phyloP scores from a whole-genome alignment of 2,888 invertebrate species.

The Tetranychus piercei region DNA sequence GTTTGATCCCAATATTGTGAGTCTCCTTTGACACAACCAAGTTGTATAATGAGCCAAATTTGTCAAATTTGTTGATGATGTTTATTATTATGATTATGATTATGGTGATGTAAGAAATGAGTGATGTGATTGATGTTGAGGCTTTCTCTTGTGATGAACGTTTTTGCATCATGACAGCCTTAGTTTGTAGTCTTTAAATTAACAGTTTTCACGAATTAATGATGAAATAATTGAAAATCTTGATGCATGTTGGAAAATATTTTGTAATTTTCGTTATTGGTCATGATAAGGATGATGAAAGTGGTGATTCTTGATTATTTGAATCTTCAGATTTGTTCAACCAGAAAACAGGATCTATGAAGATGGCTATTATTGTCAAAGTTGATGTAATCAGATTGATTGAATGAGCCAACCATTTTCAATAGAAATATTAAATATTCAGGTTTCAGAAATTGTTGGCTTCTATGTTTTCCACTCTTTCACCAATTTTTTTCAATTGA shows the following conservation, averaged over 20 bases:
- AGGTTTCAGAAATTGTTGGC: neutral
- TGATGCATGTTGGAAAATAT: neutral
- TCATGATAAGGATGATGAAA: too few species aligned
- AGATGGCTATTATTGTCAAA: neutral
- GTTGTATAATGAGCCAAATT: too few species aligned
- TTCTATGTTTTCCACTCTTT: neutral
- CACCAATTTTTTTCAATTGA: neutral
- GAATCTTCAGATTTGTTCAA: too few species aligned
- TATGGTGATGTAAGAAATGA: too few species aligned
- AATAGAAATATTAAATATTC: neutral
- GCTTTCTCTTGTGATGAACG: neutral
- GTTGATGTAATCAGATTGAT: neutral
- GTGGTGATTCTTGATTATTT: too few species aligned
- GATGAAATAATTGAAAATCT: neutral
- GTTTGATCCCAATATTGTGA: too few species aligned
- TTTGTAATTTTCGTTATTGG: too few species aligned
- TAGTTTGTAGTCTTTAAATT: neutral
- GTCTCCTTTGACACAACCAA: too few species aligned
- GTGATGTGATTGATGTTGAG: neutral
- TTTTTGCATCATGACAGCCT: neutral
- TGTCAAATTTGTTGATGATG: too few species aligned
- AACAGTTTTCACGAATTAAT: neutral
- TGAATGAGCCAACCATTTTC: neutral
- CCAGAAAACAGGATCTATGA: neutral
- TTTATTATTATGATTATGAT: too few species aligned